A percentile compares a stretch with the other conserved stretches of the same genome.
These are phyloP conservation scores for Unio pictorum DNA, from an alignment of 2,888 invertebrate genomes.

Conservation along the genomic window DNA sequence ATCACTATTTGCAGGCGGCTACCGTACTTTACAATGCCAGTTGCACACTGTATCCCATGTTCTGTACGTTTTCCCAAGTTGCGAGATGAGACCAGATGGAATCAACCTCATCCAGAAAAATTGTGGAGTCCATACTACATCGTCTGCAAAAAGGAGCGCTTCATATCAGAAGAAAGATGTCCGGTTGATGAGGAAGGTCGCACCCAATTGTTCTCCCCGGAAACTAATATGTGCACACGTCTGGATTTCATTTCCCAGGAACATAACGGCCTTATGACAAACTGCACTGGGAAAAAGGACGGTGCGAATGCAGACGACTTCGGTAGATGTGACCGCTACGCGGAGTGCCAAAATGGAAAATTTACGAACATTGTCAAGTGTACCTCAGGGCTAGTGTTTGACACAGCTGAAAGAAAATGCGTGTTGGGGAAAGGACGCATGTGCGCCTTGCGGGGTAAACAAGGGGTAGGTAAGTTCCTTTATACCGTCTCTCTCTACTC, in stretches of 20 bases:
- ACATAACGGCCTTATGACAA: constrained; percentile 38
- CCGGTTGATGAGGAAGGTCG: constrained; percentile 20
- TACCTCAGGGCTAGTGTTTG: constrained; percentile 19
- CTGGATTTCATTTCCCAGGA: constrained; percentile 39
- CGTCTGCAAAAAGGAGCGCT: constrained; percentile 31
- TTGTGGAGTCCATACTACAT: constrained; percentile 31
- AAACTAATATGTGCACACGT: constrained; percentile 33
- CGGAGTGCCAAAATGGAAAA: constrained; percentile 32
- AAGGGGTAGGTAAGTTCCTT: constrained; percentile 22
- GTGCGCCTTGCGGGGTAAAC: constrained; percentile 24
- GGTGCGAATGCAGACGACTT: constrained; percentile 44
- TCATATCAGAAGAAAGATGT: constrained; percentile 20
- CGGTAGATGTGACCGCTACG: constrained; percentile 48
- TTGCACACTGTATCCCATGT: constrained; percentile 36
- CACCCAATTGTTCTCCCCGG: constrained; percentile 35
- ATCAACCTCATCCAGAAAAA: constrained; percentile 21
- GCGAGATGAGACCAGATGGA: constrained; percentile 33
- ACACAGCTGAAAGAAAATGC: constrained; percentile 15
- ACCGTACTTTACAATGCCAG: constrained; percentile 22
- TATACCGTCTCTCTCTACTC: no score
- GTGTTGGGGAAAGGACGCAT: constrained; percentile 11
- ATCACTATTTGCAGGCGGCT: constrained; percentile 26
- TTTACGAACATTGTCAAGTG: constrained; percentile 23
- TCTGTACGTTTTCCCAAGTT: constrained; percentile 24
- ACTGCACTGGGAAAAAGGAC: constrained; percentile 30